These are phyloP conservation scores for Rhizomys pruinosus DNA, from an alignment of 2,113 vertebrate genomes.

Conservation along the genomic window DNA sequence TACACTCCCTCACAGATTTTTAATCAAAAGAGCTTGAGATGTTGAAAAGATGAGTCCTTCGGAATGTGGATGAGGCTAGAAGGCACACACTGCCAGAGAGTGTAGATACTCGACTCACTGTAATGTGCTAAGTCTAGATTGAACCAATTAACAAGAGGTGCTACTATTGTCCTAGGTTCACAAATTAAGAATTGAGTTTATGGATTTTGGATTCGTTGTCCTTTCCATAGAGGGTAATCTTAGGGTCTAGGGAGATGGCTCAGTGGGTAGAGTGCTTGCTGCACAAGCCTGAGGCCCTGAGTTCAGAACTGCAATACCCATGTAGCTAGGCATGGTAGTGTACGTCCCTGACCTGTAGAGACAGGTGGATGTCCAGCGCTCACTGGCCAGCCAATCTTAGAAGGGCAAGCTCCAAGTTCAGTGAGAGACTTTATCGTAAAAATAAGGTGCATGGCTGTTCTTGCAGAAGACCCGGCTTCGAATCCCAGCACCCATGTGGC, in stretches of 20 bases:
- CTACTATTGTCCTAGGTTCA: not conserved
- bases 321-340: not conserved
- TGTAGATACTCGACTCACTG: not conserved
- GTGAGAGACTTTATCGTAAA: not conserved
- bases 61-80: not conserved
- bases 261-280: not conserved
- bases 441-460: not conserved
- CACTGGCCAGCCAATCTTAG: not conserved
- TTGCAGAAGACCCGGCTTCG: no score
- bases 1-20: no score
- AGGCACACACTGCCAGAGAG: not conserved
- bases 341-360: no score
- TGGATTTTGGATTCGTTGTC: conserved; percentile 22
- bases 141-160: not conserved
- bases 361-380: no score
- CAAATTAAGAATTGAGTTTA: not conserved
- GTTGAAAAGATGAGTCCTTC: not conserved
- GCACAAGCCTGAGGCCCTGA: not conserved
- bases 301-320: not conserved
- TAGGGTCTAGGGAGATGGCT: not conserved
- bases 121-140: not conserved
- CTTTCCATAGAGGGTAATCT: not conserved
- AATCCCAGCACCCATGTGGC: no score
- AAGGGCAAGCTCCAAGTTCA: not conserved
- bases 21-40: no score